Evolutionary conservation across 1,140 invertebrate species (phyloP), one percentile per base, ranked within the genome.

Genomic region (Drosophila eugracilis): DNA sequence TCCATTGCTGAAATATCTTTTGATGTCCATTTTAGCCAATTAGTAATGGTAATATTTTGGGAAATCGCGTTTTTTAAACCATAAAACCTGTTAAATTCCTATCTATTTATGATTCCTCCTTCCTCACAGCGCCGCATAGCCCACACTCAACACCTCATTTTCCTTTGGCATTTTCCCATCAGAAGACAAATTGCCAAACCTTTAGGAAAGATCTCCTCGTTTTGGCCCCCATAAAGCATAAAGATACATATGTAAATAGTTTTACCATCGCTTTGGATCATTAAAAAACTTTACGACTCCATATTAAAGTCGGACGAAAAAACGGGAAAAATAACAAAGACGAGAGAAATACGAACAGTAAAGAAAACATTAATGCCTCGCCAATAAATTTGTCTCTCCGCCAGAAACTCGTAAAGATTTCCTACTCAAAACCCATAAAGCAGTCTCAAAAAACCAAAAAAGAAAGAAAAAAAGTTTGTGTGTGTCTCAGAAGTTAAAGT

Each of bases 381-480:
- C 77, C 81, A 86, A 85, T 85, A 85, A 85, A 85, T 85, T 86
- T 81, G 77, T 81, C 63, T 69, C 73, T 74, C 63, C 79, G 37
- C 32, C 65, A 80, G 37, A 81, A 58, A 34, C 83, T 78, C 81
- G 58, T 85, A 85, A 85, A 85, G 81, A 85, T 85, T 85, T 85
- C 83, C 81, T 86, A 86, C 81, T 88, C 83, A 86, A 66, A 66
- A 67, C 69, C 55, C 81, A 81, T 85, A 85, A 85, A 85, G 77
- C 83, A 85, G 77, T 85, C 81, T 48, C 63, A 19, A 57, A 42
- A 49, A n/a, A n/a, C n/a, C n/a, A n/a, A n/a, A 9, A 5, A 28
- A 28, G 5, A 28, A 28, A 28, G 9, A 19, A 57, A 36, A 49
- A 59, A 49, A 41, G 57, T 59, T 50, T 47, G 57, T 47, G 57